These are phyloP conservation scores for Meteorus cinctellus DNA, from an alignment of 2,888 invertebrate species.

Conservation along the genomic window DNA sequence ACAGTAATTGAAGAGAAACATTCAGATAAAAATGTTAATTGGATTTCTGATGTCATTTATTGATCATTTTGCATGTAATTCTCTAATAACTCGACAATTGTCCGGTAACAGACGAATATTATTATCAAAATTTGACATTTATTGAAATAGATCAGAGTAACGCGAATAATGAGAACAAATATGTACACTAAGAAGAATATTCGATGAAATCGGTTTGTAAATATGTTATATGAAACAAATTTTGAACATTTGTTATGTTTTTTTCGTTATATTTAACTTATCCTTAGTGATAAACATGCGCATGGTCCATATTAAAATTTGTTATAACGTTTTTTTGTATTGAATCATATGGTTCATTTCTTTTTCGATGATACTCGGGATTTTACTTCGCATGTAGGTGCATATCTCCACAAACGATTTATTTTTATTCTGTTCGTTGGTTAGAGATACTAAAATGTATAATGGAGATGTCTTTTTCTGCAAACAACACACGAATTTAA, in stretches of 20 bases:
- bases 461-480: constrained; percentile 60
- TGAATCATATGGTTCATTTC: constrained; percentile 61
- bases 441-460: constrained; percentile 60
- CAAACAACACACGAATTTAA: constrained; percentile 66
- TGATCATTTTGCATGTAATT: neutral
- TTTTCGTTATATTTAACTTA: neutral
- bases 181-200: no score
- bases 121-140: neutral
- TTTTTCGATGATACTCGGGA: constrained; percentile 59
- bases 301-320: neutral
- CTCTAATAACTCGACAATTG: neutral
- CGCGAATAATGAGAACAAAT: no score
- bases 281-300: neutral
- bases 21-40: neutral
- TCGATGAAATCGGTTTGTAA: no score
- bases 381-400: constrained; percentile 59
- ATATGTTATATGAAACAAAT: no score
- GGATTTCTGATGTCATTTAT: neutral
- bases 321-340: constrained; percentile 49
- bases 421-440: constrained; percentile 59
- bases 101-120: neutral
- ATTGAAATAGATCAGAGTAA: neutral
- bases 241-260: no score
- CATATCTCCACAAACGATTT: constrained; percentile 64
- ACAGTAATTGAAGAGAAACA: no score